phyloP scores from a whole-genome alignment of 2,888 invertebrate species.

The Neocrepidodera transversa region DNA sequence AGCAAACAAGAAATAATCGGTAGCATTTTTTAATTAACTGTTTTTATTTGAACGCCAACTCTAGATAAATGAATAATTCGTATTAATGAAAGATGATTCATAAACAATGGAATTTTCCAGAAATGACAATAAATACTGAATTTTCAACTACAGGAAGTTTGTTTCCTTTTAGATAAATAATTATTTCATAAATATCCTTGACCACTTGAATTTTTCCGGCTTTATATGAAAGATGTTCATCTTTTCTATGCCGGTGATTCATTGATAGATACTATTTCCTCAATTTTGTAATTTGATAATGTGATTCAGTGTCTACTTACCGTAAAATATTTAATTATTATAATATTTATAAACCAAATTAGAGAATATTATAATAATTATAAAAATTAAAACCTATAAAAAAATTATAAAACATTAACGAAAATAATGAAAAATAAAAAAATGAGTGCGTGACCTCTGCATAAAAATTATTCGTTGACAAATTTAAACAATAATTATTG shows the following conservation, averaged over 20 bases:
- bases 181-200: constrained; percentile 34
- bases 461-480: too few species aligned
- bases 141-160: constrained; percentile 27
- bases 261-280: constrained; percentile 25
- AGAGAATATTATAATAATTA: too few species aligned
- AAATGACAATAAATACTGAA: neutral
- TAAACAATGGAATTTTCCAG: neutral
- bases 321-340: constrained; percentile 10
- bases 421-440: too few species aligned
- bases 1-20: too few species aligned
- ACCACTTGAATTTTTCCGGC: constrained; percentile 24
- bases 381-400: too few species aligned
- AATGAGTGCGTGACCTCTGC: too few species aligned
- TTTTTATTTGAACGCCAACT: too few species aligned
- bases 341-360: neutral
- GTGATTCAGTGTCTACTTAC: constrained; percentile 9
- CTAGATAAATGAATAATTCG: too few species aligned
- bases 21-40: too few species aligned
- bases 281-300: constrained; percentile 20
- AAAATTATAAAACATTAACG: too few species aligned
- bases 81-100: too few species aligned
- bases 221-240: constrained; percentile 25
- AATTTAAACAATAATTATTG: too few species aligned
- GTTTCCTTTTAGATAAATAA: constrained; percentile 37
- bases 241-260: constrained; percentile 20